Evolutionary conservation across 1,140 invertebrate species (phyloP).

Genomic region (Hestina assimilis): DNA sequence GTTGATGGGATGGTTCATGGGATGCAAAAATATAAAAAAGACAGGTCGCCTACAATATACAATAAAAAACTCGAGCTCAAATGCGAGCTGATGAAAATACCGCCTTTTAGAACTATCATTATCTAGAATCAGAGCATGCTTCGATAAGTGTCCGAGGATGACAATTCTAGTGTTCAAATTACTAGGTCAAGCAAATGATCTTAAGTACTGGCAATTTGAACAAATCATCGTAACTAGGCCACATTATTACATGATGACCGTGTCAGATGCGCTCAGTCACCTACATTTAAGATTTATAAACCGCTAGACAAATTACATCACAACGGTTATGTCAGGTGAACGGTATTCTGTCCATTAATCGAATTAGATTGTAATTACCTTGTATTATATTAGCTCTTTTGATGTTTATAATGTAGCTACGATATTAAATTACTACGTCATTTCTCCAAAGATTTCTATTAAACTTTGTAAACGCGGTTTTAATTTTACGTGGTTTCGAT

Average conservation of each 20-base stretch:
- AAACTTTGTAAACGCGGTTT: too few species aligned
- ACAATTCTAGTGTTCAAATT: constrained; percentile 36
- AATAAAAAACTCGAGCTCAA: too few species aligned
- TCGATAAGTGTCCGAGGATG: constrained; percentile 1
- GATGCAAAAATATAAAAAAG: too few species aligned
- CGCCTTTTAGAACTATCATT: neutral
- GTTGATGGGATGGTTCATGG: too few species aligned
- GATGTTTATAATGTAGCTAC: too few species aligned
- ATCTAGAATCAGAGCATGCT: neutral
- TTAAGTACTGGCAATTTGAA: constrained; percentile 64
- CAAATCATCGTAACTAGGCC: constrained; percentile 67
- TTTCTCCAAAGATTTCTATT: too few species aligned
- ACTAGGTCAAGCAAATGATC: constrained; percentile 62
- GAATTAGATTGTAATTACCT: constrained; percentile 1
- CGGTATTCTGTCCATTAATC: constrained; percentile 13
- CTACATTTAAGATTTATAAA: constrained; percentile 34
- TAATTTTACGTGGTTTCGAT: too few species aligned
- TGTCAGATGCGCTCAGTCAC: constrained; percentile 33
- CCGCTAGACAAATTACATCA: constrained; percentile 41
- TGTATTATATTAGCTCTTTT: neutral
- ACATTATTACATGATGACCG: constrained; percentile 57
- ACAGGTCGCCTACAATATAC: too few species aligned
- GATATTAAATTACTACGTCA: too few species aligned
- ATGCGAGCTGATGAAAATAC: neutral
- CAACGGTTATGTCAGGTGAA: constrained; percentile 12